phyloP scores from a whole-genome alignment of 2,888 invertebrate genomes.

The Drosophila borborema region DNA sequence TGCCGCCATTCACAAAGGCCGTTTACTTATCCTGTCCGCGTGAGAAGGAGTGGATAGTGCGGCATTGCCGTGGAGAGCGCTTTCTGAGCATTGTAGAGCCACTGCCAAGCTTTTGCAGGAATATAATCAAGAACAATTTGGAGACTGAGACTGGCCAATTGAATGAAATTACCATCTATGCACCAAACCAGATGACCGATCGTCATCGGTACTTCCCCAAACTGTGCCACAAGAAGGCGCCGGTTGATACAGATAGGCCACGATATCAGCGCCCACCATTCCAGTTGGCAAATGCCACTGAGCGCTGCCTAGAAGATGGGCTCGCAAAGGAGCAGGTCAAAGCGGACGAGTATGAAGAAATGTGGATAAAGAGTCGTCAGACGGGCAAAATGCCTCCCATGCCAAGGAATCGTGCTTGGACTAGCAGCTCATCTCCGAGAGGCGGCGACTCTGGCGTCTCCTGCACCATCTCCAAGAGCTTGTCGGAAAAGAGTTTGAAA shows the following conservation, averaged over 20 bases:
- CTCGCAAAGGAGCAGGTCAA: constrained; percentile 3
- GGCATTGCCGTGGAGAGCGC: constrained; percentile 63
- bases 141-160: constrained; percentile 50
- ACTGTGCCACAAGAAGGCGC: constrained; percentile 35
- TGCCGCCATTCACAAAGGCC: constrained; percentile 47
- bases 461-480: constrained; percentile 23
- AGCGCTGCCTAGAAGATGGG: constrained; percentile 37
- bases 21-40: constrained; percentile 62
- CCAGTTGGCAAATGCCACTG: constrained; percentile 5
- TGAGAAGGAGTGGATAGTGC: constrained; percentile 68
- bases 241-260: not conserved
- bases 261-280: constrained; percentile 1
- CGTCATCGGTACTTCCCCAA: constrained; percentile 66
- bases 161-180: constrained; percentile 41
- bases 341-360: not conserved
- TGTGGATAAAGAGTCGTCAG: not conserved
- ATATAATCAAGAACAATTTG: constrained; percentile 67
- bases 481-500: constrained; percentile 23
- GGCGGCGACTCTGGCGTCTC: constrained; percentile 38
- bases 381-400: not conserved
- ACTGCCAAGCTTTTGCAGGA: constrained; percentile 37
- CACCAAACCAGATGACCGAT: constrained; percentile 41
- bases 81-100: constrained; percentile 28
- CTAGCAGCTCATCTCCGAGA: constrained; percentile 56
- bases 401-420: constrained; percentile 14